A percentile compares a stretch with the other conserved stretches of the same genome.
Conservation (phyloP, 2,797 vertebrate species). For the Sarcophilus harrisii region DNA sequence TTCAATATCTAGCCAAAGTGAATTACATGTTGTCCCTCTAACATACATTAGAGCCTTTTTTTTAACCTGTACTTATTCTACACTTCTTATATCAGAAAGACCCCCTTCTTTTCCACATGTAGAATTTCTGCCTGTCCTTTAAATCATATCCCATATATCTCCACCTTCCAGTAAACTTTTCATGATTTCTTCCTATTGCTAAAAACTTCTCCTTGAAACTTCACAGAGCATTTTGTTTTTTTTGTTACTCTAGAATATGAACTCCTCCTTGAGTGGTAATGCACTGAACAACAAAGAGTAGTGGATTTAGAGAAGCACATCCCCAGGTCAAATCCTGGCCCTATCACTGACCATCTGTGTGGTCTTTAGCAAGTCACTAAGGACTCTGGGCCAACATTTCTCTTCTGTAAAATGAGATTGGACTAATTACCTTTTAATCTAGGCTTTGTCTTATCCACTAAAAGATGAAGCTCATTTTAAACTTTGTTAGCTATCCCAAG, state of each 20-base stretch:
- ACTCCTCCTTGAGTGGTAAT: neutral
- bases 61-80: neutral
- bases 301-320: neutral
- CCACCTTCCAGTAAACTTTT: neutral
- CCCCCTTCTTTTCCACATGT: neutral
- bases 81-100: neutral
- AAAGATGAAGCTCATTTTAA: neutral
- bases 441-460: neutral
- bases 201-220: neutral
- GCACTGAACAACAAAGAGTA: neutral
- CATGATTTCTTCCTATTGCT: neutral
- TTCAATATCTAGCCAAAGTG: neutral
- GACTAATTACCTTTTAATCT: neutral
- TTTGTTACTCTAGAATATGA: neutral
- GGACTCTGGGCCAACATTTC: neutral
- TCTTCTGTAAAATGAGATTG: neutral
- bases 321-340: neutral
- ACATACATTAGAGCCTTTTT: neutral
- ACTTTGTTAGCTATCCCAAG: neutral
- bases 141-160: accelerated
- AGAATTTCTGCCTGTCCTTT: neutral
- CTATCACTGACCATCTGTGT: neutral
- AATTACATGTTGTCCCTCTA: neutral
- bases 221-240: neutral
- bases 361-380: neutral